These are phyloP conservation scores for Tolypeutes matacus DNA, from an alignment of 2,797 vertebrate species.

Conservation along the genomic window DNA sequence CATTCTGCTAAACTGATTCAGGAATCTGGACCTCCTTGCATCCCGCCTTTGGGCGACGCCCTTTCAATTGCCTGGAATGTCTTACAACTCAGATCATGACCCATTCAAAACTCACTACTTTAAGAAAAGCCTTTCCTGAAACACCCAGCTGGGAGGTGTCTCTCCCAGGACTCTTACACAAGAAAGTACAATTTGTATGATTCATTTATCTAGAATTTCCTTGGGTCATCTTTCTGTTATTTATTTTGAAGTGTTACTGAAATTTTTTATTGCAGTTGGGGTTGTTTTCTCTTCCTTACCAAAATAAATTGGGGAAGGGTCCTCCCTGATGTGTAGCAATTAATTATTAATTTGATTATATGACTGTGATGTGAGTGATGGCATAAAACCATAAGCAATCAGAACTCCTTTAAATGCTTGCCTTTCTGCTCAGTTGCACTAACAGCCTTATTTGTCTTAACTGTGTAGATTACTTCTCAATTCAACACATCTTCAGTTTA, in stretches of 20 bases:
- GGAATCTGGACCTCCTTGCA: neutral
- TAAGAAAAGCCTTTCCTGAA: neutral
- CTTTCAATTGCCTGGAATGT: conserved; percentile 18
- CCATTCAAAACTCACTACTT: conserved; percentile 14
- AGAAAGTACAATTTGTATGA: neutral
- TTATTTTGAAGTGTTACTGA: conserved; percentile 46
- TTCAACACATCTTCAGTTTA: neutral
- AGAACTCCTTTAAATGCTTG: conserved; percentile 21
- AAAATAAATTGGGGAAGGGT: neutral
- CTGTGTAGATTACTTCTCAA: neutral
- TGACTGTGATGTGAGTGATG: neutral
- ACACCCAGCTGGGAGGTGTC: neutral
- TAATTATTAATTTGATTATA: conserved; percentile 27
- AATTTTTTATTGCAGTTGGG: neutral
- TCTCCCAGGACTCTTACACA: neutral
- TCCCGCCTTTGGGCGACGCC: neutral
- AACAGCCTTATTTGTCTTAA: neutral
- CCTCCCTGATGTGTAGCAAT: neutral
- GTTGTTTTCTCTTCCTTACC: conserved; percentile 28
- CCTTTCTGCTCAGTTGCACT: neutral
- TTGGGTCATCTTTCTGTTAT: conserved; percentile 21
- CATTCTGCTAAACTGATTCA: neutral
- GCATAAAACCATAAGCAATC: neutral
- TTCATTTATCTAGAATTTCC: neutral
- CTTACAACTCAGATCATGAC: neutral